A percentile compares a stretch with the other conserved stretches of the same genome.
phyloP scores from a whole-genome alignment of 2,113 vertebrate species.

The Cercopithecus mona region DNA sequence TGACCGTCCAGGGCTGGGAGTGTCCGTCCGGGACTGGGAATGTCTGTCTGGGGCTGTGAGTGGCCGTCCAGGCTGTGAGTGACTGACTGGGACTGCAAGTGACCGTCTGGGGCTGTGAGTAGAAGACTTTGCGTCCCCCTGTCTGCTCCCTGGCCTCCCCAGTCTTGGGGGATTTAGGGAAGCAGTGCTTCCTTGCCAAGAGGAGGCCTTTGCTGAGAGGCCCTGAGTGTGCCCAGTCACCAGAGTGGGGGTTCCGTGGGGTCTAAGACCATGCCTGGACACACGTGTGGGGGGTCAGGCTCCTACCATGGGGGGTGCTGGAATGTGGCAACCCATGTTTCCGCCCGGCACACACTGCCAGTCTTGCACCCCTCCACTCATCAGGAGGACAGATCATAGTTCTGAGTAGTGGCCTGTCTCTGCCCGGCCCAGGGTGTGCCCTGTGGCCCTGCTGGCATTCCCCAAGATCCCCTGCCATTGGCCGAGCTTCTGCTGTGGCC shows the following conservation, averaged over 20 bases:
- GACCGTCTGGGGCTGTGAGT: too few species aligned
- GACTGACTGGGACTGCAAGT: accelerated
- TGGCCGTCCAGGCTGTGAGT: too few species aligned
- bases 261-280: not conserved
- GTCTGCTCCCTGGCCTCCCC: not conserved
- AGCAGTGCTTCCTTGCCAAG: not conserved
- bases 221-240: not conserved
- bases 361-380: not conserved
- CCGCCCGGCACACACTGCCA: not conserved
- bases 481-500: not conserved
- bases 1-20: too few species aligned
- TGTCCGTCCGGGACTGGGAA: too few species aligned
- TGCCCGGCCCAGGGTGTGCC: too few species aligned
- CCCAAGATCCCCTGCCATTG: not conserved
- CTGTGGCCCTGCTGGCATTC: not conserved
- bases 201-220: not conserved
- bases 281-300: not conserved
- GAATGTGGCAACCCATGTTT: not conserved
- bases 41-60: too few species aligned
- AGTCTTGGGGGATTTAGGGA: not conserved
- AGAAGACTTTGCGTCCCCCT: too few species aligned
- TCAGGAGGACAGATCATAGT: too few species aligned
- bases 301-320: not conserved
- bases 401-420: not conserved
- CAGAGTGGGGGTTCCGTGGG: not conserved